Conservation (phyloP, 2,888 invertebrate genomes). For the Liposcelis brunnea region DNA sequence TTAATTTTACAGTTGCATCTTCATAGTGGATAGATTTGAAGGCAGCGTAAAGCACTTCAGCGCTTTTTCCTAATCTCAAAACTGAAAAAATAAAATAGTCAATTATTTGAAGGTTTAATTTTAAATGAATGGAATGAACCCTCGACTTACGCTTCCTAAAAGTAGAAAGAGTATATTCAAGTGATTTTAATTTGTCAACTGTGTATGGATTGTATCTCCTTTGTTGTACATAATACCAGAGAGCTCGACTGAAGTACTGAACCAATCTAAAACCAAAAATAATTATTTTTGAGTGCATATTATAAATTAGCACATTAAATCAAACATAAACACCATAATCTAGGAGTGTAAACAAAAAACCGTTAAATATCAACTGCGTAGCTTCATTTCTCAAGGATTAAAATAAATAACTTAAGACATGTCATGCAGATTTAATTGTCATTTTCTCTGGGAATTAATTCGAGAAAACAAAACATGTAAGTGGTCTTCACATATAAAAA, state of each 20-base stretch:
- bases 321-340: too few species aligned
- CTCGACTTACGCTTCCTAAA: constrained; percentile 61
- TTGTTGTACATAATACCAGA: constrained; percentile 61
- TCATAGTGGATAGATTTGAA: constrained; percentile 53
- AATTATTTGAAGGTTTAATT: constrained; percentile 15
- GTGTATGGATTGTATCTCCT: constrained; percentile 41
- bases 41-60: constrained; percentile 62
- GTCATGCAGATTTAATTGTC: too few species aligned
- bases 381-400: too few species aligned
- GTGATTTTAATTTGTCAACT: constrained; percentile 55
- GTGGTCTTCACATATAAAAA: too few species aligned
- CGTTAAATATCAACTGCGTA: too few species aligned
- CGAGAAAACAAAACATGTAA: too few species aligned
- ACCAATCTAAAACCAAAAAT: constrained; percentile 42
- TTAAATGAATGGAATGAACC: constrained; percentile 15
- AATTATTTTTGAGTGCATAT: constrained; percentile 4
- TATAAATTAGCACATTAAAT: too few species aligned
- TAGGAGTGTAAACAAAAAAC: too few species aligned
- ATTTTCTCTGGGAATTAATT: too few species aligned
- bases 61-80: constrained; percentile 64
- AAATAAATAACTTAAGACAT: not conserved
- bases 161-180: constrained; percentile 68
- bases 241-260: constrained; percentile 63
- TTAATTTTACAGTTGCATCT: constrained; percentile 48
- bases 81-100: constrained; percentile 44